These are phyloP conservation scores for Erebia epiphron DNA, from an alignment of 2,888 invertebrate species.

Conservation along the genomic window DNA sequence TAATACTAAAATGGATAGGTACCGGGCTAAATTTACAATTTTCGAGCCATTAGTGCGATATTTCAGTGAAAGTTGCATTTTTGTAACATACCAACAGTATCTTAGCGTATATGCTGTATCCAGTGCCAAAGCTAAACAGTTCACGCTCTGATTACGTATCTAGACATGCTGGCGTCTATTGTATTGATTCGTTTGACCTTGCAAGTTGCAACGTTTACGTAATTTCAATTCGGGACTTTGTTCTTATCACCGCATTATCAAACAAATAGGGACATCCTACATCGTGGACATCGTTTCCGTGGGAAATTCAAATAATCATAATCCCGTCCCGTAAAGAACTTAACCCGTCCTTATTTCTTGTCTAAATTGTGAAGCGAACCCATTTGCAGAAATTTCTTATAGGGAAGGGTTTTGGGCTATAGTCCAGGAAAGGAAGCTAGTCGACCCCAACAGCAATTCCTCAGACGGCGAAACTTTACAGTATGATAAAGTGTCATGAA, in stretches of 20 bases:
- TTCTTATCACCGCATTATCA: constrained; percentile 13
- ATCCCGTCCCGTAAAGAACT: no score
- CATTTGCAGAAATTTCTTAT: no score
- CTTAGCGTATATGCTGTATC: neutral
- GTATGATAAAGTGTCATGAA: no score
- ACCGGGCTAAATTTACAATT: no score
- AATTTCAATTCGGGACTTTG: constrained; percentile 44
- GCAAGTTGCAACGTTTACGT: constrained; percentile 61
- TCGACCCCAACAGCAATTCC: no score
- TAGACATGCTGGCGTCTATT: constrained; percentile 64
- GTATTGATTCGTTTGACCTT: constrained; percentile 73
- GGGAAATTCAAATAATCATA: neutral
- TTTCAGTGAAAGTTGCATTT: neutral
- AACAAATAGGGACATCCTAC: neutral
- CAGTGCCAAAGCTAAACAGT: constrained; percentile 1
- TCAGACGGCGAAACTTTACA: no score
- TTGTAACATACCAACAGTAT: neutral
- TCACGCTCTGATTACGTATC: constrained; percentile 24
- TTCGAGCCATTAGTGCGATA: neutral
- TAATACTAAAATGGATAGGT: no score
- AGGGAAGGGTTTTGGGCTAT: no score
- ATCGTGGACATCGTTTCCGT: neutral
- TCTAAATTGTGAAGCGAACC: no score
- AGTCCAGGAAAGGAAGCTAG: no score
- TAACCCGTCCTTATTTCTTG: no score